Conservation (phyloP, 2,888 invertebrate genomes). For the Aelia acuminata region DNA sequence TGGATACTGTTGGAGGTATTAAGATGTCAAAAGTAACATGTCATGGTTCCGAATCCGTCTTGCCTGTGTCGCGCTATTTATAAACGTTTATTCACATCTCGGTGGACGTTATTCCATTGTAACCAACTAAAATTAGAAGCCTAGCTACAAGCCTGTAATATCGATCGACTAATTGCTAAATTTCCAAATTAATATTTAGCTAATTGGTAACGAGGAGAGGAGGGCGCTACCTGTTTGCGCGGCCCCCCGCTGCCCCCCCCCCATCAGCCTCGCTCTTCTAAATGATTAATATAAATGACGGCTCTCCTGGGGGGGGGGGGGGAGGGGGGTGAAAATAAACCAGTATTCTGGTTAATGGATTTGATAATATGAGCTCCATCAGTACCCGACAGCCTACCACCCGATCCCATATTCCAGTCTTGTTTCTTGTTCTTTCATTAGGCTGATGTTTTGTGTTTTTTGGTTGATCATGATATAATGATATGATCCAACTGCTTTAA, state of each 20-base stretch:
- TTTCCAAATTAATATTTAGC: constrained; percentile 35
- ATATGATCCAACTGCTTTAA: too few species aligned
- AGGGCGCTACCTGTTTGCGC: neutral
- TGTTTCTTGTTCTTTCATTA: constrained; percentile 16
- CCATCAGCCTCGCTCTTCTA: neutral
- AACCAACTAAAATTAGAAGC: constrained; percentile 18
- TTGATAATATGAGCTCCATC: constrained; percentile 31
- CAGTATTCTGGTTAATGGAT: constrained; percentile 16
- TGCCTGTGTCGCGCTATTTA: neutral
- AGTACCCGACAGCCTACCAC: neutral
- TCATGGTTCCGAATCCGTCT: neutral
- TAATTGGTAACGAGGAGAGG: constrained; percentile 6
- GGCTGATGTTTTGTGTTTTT: too few species aligned
- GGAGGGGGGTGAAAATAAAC: neutral
- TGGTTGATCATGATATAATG: too few species aligned
- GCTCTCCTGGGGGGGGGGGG: neutral
- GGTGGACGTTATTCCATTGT: neutral
- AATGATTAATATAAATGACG: constrained; percentile 41
- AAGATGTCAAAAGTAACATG: too few species aligned
- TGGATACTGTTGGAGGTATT: too few species aligned
- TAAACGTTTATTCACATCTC: neutral
- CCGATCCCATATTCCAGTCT: neutral
- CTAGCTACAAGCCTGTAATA: neutral
- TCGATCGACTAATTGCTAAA: constrained; percentile 17
- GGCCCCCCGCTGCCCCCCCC: neutral